Evolutionary conservation across 2,888 invertebrate species (phyloP), one percentile per base, ranked within the genome.

Genomic region (Callosobruchus maculatus): DNA sequence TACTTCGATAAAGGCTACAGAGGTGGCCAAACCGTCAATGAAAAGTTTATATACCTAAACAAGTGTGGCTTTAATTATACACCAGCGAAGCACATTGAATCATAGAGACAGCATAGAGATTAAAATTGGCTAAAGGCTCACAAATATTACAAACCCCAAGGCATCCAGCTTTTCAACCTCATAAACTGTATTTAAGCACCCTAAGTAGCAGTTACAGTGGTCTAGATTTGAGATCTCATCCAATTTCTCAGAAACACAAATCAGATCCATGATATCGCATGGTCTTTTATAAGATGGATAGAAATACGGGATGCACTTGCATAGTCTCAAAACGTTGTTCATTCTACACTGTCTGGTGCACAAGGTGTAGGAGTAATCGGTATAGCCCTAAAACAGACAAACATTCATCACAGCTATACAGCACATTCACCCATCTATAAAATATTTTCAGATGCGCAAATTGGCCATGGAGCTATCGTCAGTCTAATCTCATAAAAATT

Each of bases 311-410:
- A 93, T 90, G 82, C 94, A 94, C 81, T 90, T 90, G 83, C 94
- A 94, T 21, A 89, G 87, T 69, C 89, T 88, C 67, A 89, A 88
- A 71, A 92, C 88, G 71, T 89, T 89, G 75, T 90, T 90, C 91
- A 94, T 93, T 67, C 94, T 89, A 78, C 94, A 94, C 83, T 94
- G 91, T 71, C 92, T 89, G 89, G 93, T 93, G 82, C 94, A 94
- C 0, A 92, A 92, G 0, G 93, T 90, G 81, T 93, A 93, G 0
- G 93, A 93, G 81, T 94, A 94, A 70, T 90, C 89, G 1, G 87
- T 74, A 72, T 86, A 84, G 22, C 81, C 79, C 78, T 78, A 71
- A 70, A 76, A 78, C 3, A 68, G n/a, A n/a, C 31, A 72, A 68
- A 68, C n/a, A 30, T 26, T 26, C 26, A 26, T n/a, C n/a, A n/a